Evolutionary conservation across 2,113 vertebrate species (phyloP), one percentile per base, ranked within the genome.

Genomic region (Sebastes fasciatus): DNA sequence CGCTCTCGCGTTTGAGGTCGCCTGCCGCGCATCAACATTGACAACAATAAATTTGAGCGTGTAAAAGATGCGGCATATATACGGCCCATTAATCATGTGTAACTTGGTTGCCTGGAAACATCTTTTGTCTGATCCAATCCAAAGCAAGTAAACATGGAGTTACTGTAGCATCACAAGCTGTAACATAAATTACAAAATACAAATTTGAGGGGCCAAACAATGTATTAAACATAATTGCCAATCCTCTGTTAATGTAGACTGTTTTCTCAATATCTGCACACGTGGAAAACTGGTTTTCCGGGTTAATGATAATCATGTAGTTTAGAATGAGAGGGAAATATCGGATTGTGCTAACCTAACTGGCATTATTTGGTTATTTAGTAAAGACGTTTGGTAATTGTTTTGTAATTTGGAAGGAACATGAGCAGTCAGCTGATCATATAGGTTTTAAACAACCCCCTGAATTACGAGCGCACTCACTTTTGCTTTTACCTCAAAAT

Each of bases 81-180:
- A 34, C 34, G 34, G 34, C 34, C 34, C 34, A 34, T 34, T 34
- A 34, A 34, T 34, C 34, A 34, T 77, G 14, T 76, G 49, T 42
- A 21, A 42, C 34, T 34, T 45, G 74, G 40, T 82, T 77, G 51
- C 42, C 23, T 9, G 58, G 13, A 57, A 63, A 64, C n/a, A 23
- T 65, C 5, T 62, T 51, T 66, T 40, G 60, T 34, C 51, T 2
- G 4, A 12, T 52, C 46, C 17, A 63, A 14, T 43, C 1, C 51
- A 1, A 34, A 80, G 14, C 10, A 9, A 58, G 11, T 54, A 16
- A 73, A 54, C 14, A 63, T 46, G 21, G 42, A 46, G 46, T 62
- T 40, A 13, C 52, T 68, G 43, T 46, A 49, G 42, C 65, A 46
- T 19, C 11, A 46, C 1, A 19, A 43, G 52, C 13, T 58, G 23